These are phyloP conservation scores for Papilio polyxenes DNA, from an alignment of 1,140 invertebrate genomes.

Conservation along the genomic window DNA sequence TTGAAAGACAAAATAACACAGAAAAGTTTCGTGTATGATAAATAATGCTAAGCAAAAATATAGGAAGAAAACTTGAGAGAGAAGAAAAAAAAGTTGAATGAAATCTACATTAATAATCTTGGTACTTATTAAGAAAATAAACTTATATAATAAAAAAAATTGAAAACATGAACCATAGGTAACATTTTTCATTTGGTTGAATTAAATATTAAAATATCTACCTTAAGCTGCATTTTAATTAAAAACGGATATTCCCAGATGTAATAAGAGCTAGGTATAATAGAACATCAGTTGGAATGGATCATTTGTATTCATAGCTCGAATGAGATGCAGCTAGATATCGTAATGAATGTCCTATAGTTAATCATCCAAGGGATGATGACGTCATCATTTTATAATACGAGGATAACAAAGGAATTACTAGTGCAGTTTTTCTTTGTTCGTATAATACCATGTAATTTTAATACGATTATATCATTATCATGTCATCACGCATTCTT, in stretches of 20 bases:
- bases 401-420: background rate
- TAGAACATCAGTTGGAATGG: constrained; percentile 6
- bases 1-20: too few relatives aligned
- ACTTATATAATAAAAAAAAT: too few relatives aligned
- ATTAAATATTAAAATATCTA: background rate
- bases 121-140: too few relatives aligned
- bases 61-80: background rate
- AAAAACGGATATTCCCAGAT: constrained; percentile 5
- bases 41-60: too few relatives aligned
- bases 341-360: constrained; percentile 3
- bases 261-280: constrained; percentile 1
- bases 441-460: background rate
- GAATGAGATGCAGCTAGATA: constrained; percentile 19
- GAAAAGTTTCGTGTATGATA: too few relatives aligned
- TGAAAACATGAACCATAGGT: background rate
- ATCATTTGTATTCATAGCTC: constrained; percentile 21
- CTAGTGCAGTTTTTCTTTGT: background rate
- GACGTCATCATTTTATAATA: constrained; percentile 16
- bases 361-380: constrained; percentile 14
- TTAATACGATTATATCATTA: background rate
- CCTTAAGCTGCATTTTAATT: background rate
- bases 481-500: background rate
- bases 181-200: background rate
- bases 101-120: background rate
- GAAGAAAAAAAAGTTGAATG: background rate